Conservation (phyloP, 2,888 invertebrate species). For the Ophioninae sp. region DNA sequence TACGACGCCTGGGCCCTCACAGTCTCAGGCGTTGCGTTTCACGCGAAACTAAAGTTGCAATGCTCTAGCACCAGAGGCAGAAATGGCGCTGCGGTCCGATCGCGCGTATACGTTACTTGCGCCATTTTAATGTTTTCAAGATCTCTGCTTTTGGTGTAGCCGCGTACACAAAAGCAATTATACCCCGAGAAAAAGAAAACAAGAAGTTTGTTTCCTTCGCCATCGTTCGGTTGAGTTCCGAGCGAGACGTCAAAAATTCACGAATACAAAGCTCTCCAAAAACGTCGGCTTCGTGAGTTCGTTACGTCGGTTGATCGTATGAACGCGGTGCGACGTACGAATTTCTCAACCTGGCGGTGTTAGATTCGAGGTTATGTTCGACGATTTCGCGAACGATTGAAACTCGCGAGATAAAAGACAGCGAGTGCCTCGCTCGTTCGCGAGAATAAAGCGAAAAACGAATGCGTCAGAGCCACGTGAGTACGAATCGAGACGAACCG, state of each 20-base stretch:
- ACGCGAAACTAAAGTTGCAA: constrained; percentile 18
- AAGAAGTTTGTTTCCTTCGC: background rate
- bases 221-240: background rate
- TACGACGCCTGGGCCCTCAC: background rate
- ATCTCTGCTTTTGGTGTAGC: background rate
- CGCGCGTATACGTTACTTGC: constrained; percentile 6
- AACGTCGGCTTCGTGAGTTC: background rate
- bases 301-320: background rate
- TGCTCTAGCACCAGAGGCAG: constrained; percentile 14
- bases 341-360: constrained; percentile 1
- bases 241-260: background rate
- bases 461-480: background rate
- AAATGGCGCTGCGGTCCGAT: constrained; percentile 11
- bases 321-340: background rate
- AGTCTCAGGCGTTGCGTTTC: background rate
- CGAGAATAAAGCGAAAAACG: background rate
- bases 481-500: background rate
- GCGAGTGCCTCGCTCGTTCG: constrained; percentile 2
- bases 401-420: background rate
- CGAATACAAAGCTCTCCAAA: background rate
- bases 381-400: constrained; percentile 5
- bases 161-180: constrained; percentile 13
- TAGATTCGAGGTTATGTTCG: constrained; percentile 35
- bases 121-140: constrained; percentile 13
- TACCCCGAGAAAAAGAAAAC: constrained; percentile 12